These are phyloP conservation scores for Nemapogon koenigi DNA, from an alignment of 2,888 invertebrate species.

Conservation along the genomic window DNA sequence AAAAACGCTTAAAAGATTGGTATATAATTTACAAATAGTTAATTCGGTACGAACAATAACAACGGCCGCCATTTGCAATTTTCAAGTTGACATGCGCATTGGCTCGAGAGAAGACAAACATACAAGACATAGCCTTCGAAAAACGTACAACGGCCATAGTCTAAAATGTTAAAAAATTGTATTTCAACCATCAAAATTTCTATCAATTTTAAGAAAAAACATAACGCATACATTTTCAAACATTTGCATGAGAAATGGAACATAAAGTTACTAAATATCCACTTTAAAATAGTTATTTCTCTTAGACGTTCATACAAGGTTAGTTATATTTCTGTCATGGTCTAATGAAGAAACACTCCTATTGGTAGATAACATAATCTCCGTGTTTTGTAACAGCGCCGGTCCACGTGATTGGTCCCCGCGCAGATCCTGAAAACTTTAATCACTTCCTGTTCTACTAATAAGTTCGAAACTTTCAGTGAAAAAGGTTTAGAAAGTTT, in stretches of 20 bases:
- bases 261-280: no score
- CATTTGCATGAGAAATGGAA: no score
- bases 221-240: no score
- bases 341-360: slow-evolving; percentile 35
- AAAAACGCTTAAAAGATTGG: slow-evolving; percentile 70
- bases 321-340: slow-evolving; percentile 37
- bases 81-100: slow-evolving; percentile 79
- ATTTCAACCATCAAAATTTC: no score
- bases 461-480: no score
- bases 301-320: slow-evolving; percentile 31
- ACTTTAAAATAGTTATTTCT: background rate
- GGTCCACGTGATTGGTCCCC: slow-evolving; percentile 40
- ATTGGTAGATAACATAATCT: slow-evolving; percentile 44
- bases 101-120: slow-evolving; percentile 53
- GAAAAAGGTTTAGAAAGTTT: no score
- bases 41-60: slow-evolving; percentile 97
- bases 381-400: slow-evolving; percentile 37
- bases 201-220: no score
- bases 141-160: slow-evolving; percentile 19
- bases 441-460: slow-evolving; percentile 47
- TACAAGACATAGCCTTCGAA: slow-evolving; percentile 39
- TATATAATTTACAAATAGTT: slow-evolving; percentile 74
- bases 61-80: slow-evolving; percentile 99
- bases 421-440: slow-evolving; percentile 49
- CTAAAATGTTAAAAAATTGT: no score